Percentiles rank a stretch among this genome's conserved stretches.
phyloP scores from a whole-genome alignment of 1,140 invertebrate genomes.

The Drosophila tristis region DNA sequence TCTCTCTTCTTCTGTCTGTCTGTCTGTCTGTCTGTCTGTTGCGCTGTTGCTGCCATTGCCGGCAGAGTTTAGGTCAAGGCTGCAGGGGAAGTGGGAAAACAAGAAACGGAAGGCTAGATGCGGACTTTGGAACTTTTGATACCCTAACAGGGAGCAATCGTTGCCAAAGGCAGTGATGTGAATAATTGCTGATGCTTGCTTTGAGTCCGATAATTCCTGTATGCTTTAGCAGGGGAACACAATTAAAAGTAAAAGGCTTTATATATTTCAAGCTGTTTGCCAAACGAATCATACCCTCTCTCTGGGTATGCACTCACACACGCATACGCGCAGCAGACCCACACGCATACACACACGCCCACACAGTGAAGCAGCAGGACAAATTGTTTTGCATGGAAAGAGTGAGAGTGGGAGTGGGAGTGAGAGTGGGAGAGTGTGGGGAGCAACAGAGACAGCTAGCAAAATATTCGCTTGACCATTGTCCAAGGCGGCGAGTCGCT shows the following conservation, averaged over 20 bases:
- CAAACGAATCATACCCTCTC: too few species aligned
- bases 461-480: conserved; percentile 38
- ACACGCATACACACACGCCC: conserved; percentile 13
- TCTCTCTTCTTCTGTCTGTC: conserved; percentile 1
- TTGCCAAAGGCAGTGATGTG: too few species aligned
- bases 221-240: too few species aligned
- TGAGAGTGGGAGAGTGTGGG: too few species aligned
- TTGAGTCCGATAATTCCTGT: too few species aligned
- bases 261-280: too few species aligned
- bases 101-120: background rate
- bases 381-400: conserved; percentile 31
- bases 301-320: conserved; percentile 19
- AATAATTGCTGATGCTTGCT: too few species aligned
- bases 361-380: conserved; percentile 27
- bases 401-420: background rate
- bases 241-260: too few species aligned
- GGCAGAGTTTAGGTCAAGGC: conserved; percentile 54
- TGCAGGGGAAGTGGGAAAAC: conserved; percentile 22
- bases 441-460: conserved; percentile 22
- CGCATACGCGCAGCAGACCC: conserved; percentile 16
- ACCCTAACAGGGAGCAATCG: too few species aligned
- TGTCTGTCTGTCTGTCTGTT: conserved; percentile 28
- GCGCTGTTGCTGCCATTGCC: conserved; percentile 32
- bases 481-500: too few species aligned
- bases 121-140: too few species aligned